These are phyloP conservation scores for Abrostola tripartita DNA, from an alignment of 2,888 invertebrate genomes.

Conservation along the genomic window DNA sequence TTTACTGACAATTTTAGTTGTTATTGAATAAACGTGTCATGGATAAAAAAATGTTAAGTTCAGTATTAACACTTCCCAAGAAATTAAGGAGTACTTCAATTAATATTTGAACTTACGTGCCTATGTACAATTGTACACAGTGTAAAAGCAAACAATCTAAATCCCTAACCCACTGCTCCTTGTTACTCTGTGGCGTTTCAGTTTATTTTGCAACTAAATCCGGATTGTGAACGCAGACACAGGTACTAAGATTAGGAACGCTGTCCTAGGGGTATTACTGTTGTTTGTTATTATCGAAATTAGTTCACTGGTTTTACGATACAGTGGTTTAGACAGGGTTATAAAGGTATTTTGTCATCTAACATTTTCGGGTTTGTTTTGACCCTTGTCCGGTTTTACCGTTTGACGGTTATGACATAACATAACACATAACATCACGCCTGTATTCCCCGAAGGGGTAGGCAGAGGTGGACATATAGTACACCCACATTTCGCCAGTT, in stretches of 20 bases:
- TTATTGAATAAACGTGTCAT: too few species aligned
- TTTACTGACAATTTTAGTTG: too few species aligned
- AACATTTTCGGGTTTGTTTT: background rate
- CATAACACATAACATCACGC: too few species aligned
- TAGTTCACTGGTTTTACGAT: slow-evolving; percentile 28
- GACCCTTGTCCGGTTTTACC: slow-evolving; percentile 18
- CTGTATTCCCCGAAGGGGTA: too few species aligned
- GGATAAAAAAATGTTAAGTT: too few species aligned
- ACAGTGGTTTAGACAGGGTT: background rate
- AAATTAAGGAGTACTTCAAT: too few species aligned
- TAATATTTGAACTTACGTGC: too few species aligned
- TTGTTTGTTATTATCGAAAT: slow-evolving; percentile 29
- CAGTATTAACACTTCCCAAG: too few species aligned
- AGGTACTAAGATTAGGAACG: slow-evolving; percentile 30
- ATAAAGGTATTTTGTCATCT: background rate
- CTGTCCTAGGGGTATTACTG: slow-evolving; percentile 23
- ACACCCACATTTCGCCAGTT: too few species aligned
- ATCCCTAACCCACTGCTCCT: slow-evolving; percentile 3
- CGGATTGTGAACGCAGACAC: slow-evolving; percentile 12
- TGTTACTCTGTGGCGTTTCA: slow-evolving; percentile 25
- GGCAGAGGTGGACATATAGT: too few species aligned
- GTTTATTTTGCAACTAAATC: slow-evolving; percentile 21
- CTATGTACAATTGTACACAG: too few species aligned
- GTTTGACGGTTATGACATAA: background rate
- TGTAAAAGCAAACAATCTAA: background rate